Evolutionary conservation across 1,140 invertebrate genomes (phyloP), one percentile per base, ranked within the genome.

Genomic region (Caerostris extrusa): DNA sequence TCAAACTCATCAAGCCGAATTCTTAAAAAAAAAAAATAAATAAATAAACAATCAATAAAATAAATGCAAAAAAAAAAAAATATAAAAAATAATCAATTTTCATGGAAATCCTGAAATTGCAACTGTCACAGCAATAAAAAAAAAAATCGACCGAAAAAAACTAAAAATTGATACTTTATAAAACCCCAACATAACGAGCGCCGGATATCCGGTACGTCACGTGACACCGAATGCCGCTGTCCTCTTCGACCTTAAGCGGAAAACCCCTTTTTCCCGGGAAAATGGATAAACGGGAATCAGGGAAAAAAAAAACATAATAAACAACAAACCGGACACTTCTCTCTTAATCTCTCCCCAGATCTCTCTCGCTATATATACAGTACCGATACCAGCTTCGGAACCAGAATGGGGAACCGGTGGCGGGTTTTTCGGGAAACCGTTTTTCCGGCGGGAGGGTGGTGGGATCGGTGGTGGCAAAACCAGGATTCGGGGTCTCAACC

Each of bases 171-270:
- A 56, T 53, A 87, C 85, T 50, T 60, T 50, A 61, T 58, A 50
- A 61, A 60, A 89, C 56, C 61, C 77, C 58, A 60, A 77, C 90
- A 34, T 91, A 91, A 91, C 90, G 50, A 91, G 58, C 34, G 53
- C 90, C 71, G 90, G 90, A 91, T 91, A 91, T 91, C 90, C 90
- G 57, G 71, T 17, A 14, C 61, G 77, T 91, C 90, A 91, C 90
- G 90, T 91, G 90, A 91, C 58, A 12, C 58, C 17, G 19, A 64
- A 81, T 58, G 77, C 71, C 82, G 77, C 90, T 91, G 90, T 81
- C 90, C 90, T 91, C 90, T 91, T 91, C 90, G 90, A 91, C 90
- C 90, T 91, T 91, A 34, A 19, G 34, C 34, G 10, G 34, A 87
- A 60, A 87, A 53, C 34, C 12, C 85, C 58, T 14, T 60, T 87